phyloP scores from a whole-genome alignment of 2,888 invertebrate species.

The Selenia dentaria region DNA sequence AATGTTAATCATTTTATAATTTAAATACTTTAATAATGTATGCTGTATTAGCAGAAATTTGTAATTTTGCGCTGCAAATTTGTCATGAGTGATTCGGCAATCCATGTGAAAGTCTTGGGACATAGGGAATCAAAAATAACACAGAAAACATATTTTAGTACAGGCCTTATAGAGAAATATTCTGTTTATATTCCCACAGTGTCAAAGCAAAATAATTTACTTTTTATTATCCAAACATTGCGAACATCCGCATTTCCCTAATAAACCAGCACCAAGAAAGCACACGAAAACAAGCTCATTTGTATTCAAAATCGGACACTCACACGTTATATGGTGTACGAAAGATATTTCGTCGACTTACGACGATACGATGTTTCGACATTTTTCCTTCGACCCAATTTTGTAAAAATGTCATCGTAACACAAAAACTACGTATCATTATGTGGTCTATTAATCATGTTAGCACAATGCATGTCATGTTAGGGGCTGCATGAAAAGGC shows the following conservation, averaged over 20 bases:
- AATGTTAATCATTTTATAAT: too few relatives aligned
- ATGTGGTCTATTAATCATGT: constrained; percentile 75
- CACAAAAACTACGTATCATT: constrained; percentile 70
- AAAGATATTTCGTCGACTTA: constrained; percentile 35
- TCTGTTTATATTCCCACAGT: background rate
- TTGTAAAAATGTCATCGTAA: constrained; percentile 63
- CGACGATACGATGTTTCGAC: constrained; percentile 36
- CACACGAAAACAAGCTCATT: constrained; percentile 42
- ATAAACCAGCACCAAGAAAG: constrained; percentile 40
- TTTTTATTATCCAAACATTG: constrained; percentile 32
- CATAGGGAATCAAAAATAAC: too few relatives aligned
- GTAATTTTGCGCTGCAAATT: too few relatives aligned
- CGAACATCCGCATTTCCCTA: constrained; percentile 34
- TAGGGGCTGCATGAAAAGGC: constrained; percentile 65
- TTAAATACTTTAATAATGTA: too few relatives aligned
- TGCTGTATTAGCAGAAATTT: too few relatives aligned
- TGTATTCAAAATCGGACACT: constrained; percentile 50
- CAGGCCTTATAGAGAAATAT: too few relatives aligned
- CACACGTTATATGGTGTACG: constrained; percentile 31
- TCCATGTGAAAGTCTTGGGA: too few relatives aligned
- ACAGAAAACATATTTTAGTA: too few relatives aligned
- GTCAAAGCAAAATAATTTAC: constrained; percentile 26
- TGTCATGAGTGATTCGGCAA: too few relatives aligned
- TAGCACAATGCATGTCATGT: constrained; percentile 73
- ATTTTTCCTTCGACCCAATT: constrained; percentile 59